Evolutionary conservation across 2,888 invertebrate genomes (phyloP), one percentile per base, ranked within the genome.

Genomic region (Cremastobaeus sp.): DNA sequence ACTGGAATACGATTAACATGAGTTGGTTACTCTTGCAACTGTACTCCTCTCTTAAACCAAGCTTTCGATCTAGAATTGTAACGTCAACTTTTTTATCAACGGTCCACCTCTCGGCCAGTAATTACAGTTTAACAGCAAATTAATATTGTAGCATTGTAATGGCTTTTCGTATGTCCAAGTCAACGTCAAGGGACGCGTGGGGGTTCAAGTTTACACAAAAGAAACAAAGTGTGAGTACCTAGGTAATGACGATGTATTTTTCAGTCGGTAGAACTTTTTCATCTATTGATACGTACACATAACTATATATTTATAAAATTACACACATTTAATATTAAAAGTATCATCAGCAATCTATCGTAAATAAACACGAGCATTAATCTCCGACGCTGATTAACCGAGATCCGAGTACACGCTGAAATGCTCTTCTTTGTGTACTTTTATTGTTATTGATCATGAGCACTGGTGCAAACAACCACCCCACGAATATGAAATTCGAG

Each of bases 241-340:
- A 62, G 35, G 9, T 62, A 68, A 70, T 41, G 52, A 60, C 50
- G 50, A 70, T 70, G 74, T 74, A 74, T 74, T 69, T 74, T 74
- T 69, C 73, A 74, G 68, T 69, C 64, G 41, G 48, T 73, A 69
- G 65, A 50, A 35, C 48, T 74, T 74, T 74, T 74, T 45, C 68
- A 74, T 69, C 74, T 74, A 73, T 68, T 74, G 74, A 74, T 71
- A 65, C 71, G 34, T 74, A 74, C 69, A 68, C 52, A 74, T 59
- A 68, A 65, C 48, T 74, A 74, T 74, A 74, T 74, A 74, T 74
- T 74, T 74, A 68, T 74, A 74, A 69, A 68, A 73, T 57, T 74
- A 74, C 57, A 59, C 57, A 35, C 50, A 74, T 65, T 35, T 64
- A 62, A 47, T 59, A 65, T 45, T 57, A 37, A 71, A 50, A 21